phyloP scores from a whole-genome alignment of 2,113 vertebrate species.

The Ammodytes dubius region DNA sequence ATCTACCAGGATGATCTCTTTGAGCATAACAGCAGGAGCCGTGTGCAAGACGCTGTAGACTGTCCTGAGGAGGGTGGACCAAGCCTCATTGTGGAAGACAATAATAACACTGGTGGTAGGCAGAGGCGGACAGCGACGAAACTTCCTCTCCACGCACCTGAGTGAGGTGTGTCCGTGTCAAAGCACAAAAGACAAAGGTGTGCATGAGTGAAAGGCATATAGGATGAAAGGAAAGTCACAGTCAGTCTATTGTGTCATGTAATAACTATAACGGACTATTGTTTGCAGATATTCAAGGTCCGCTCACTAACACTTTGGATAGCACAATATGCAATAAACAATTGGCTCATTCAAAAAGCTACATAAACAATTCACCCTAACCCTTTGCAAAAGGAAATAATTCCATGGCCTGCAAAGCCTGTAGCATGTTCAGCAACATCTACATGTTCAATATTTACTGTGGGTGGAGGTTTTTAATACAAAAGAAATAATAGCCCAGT shows the following conservation, averaged over 20 bases:
- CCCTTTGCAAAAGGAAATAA: not conserved
- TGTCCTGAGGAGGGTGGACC: constrained; percentile 92
- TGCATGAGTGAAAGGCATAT: not conserved
- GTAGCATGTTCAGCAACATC: not conserved
- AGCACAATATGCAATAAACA: not conserved
- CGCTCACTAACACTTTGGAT: not conserved
- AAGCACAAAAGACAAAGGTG: not conserved
- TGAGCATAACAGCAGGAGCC: constrained; percentile 89
- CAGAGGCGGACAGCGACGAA: constrained; percentile 90
- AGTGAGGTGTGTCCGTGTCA: not conserved
- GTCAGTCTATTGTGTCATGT: not conserved
- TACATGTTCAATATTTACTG: not conserved
- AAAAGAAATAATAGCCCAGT: not conserved
- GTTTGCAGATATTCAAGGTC: constrained; percentile 22
- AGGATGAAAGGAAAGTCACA: constrained; percentile 13
- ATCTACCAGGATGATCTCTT: constrained; percentile 94
- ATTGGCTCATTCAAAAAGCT: not conserved
- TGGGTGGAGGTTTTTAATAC: not conserved
- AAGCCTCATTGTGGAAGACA: constrained; percentile 95
- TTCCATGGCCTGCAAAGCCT: not conserved
- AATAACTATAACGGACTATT: not conserved
- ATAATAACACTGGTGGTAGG: constrained; percentile 94
- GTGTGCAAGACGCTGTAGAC: constrained; percentile 94
- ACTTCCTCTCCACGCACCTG: constrained; percentile 93
- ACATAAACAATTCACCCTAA: not conserved